phyloP scores from a whole-genome alignment of 2,888 invertebrate species.

The Macroteleia sp. region DNA sequence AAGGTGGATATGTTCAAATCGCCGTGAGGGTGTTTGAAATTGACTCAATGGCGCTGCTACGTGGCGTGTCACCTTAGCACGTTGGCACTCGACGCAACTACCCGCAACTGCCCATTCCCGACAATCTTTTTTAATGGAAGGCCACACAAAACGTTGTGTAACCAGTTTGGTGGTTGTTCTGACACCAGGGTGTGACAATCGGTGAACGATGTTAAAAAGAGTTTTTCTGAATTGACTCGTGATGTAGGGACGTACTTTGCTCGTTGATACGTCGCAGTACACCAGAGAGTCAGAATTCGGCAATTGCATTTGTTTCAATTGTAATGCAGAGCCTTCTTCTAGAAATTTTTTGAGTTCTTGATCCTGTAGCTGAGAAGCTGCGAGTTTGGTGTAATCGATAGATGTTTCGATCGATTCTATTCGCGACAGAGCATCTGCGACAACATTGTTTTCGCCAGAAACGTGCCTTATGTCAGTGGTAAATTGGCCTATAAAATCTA shows the following conservation, averaged over 20 bases:
- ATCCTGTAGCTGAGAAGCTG: background rate
- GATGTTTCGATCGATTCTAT: no score
- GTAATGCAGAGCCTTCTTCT: no score
- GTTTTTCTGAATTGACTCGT: background rate
- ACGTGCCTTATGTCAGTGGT: no score
- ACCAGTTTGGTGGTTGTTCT: background rate
- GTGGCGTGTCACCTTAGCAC: no score
- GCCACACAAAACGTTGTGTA: background rate
- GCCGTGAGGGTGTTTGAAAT: background rate
- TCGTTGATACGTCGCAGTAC: background rate
- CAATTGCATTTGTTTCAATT: no score
- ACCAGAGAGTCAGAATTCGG: background rate
- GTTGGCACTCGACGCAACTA: no score
- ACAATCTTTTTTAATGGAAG: background rate
- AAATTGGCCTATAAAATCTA: no score
- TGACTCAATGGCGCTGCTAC: no score
- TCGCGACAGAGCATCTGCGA: no score
- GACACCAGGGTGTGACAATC: background rate
- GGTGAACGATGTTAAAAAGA: background rate
- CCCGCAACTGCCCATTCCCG: background rate
- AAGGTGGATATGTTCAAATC: conserved; percentile 75
- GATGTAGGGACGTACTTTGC: background rate
- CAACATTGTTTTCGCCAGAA: no score
- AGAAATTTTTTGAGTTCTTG: background rate
- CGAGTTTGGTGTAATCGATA: no score